phyloP scores from a whole-genome alignment of 2,797 vertebrate genomes.

The Natrix natrix region DNA sequence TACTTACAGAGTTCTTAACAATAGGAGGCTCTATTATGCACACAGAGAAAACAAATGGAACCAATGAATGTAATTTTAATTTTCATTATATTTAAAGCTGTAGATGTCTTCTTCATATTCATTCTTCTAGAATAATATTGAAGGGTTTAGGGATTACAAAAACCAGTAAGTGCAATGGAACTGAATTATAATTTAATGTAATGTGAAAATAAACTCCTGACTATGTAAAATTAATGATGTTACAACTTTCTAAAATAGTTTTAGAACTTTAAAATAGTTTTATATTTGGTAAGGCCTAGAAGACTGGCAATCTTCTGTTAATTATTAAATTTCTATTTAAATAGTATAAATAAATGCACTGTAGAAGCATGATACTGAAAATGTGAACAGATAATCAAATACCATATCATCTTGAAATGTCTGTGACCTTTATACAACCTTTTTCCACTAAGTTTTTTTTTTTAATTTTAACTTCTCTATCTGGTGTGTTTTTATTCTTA shows the following conservation, averaged over 20 bases:
- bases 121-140: conserved; percentile 56
- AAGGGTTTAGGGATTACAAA: conserved; percentile 47
- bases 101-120: conserved; percentile 62
- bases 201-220: conserved; percentile 48
- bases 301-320: conserved; percentile 38
- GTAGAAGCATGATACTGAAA: conserved; percentile 39
- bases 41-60: conserved; percentile 65
- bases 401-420: conserved; percentile 41
- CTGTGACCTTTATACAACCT: conserved; percentile 45
- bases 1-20: conserved; percentile 67
- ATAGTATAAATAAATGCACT: conserved; percentile 42
- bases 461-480: conserved; percentile 6
- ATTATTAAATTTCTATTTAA: conserved; percentile 61
- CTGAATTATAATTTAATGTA: conserved; percentile 61
- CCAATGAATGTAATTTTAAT: conserved; percentile 68
- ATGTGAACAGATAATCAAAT: conserved; percentile 46
- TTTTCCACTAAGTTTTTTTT: conserved; percentile 19
- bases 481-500: background rate
- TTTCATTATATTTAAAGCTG: conserved; percentile 71
- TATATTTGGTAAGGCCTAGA: conserved; percentile 43
- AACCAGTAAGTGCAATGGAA: conserved; percentile 49
- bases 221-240: conserved; percentile 58
- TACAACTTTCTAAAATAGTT: conserved; percentile 36
- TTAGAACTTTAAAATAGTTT: conserved; percentile 39
- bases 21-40: conserved; percentile 60